These are phyloP conservation scores for Vombatus ursinus DNA, from an alignment of 2,113 vertebrate genomes.

Conservation along the genomic window DNA sequence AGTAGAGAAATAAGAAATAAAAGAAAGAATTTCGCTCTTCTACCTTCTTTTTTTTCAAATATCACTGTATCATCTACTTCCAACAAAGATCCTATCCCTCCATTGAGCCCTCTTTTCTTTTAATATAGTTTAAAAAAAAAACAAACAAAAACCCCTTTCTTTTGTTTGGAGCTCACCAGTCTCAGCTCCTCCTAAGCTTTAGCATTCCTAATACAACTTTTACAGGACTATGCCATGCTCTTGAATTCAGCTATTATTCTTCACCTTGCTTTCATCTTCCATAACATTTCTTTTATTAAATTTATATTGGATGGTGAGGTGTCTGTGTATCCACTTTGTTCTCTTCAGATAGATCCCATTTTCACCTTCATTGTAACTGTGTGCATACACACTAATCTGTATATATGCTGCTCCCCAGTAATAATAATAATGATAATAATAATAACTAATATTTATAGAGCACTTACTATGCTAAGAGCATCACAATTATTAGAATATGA, in stretches of 20 bases:
- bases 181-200: not conserved
- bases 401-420: not conserved
- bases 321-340: not conserved
- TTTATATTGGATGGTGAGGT: not conserved
- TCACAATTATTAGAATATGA: not conserved
- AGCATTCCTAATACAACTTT: not conserved
- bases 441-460: not conserved
- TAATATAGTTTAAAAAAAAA: not conserved
- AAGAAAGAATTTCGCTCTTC: not conserved
- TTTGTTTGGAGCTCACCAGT: not conserved
- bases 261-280: not conserved
- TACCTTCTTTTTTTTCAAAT: not conserved
- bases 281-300: not conserved
- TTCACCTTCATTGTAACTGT: not conserved
- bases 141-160: not conserved
- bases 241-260: not conserved
- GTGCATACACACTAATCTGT: not conserved
- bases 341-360: not conserved
- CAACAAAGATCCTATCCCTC: not conserved
- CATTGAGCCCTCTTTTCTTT: not conserved
- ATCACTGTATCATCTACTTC: not conserved
- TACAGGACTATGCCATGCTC: not conserved
- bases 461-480: not conserved
- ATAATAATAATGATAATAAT: not conserved
- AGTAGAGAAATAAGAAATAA: not conserved